Evolutionary conservation across 2,113 vertebrate species (phyloP).

Genomic region (Corythornis cristatus): DNA sequence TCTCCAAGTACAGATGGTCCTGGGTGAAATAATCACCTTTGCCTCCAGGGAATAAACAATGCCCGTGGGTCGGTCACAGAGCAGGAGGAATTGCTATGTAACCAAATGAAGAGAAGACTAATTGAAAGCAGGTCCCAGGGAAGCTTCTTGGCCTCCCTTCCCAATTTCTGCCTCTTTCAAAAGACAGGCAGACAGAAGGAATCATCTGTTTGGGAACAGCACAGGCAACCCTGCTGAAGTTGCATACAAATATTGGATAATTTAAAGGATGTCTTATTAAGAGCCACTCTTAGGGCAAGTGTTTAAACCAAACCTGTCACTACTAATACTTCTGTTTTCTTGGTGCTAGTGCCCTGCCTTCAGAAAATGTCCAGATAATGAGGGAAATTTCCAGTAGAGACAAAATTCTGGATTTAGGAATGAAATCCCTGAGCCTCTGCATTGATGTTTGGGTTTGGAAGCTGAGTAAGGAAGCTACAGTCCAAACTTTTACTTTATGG

Average conservation of each 20-base stretch:
- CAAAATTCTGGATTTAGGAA: neutral
- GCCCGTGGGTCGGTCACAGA: neutral
- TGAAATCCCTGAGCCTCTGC: neutral
- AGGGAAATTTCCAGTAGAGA: neutral
- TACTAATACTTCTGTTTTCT: neutral
- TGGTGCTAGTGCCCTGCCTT: neutral
- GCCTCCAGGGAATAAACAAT: neutral
- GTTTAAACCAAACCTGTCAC: neutral
- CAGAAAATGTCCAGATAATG: neutral
- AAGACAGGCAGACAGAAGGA: too few species aligned
- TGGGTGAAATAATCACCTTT: conserved; percentile 25
- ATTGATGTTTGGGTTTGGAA: rapidly evolving
- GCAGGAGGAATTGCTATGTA: neutral
- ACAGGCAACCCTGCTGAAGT: neutral
- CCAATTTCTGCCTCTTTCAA: neutral
- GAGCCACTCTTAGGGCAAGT: neutral
- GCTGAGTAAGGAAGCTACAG: rapidly evolving
- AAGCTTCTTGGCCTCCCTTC: conserved; percentile 23
- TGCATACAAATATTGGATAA: neutral
- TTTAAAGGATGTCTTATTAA: neutral
- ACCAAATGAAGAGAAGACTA: neutral
- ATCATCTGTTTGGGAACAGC: neutral
- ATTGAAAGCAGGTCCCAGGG: conserved; percentile 27
- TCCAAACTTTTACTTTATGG: neutral
- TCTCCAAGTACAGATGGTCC: conserved; percentile 56